Conservation (phyloP, 2,888 invertebrate species). For the Drosophila nigricruria region DNA sequence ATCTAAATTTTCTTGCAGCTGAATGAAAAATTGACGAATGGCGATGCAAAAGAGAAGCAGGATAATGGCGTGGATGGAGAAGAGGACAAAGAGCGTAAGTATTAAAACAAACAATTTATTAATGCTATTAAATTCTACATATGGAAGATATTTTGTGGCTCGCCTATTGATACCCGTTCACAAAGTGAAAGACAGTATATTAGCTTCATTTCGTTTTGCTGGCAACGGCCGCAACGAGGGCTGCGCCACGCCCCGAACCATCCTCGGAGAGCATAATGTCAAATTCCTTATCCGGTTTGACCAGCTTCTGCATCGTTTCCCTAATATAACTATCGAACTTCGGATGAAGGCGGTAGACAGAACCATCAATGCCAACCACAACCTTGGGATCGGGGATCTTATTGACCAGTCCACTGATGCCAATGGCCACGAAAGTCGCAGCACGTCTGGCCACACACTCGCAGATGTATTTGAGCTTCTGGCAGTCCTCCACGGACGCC, state of each 20-base stretch:
- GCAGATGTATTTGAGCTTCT: conserved; percentile 95
- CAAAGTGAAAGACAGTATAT: neutral
- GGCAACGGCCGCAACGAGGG: conserved; percentile 96
- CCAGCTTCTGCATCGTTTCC: conserved; percentile 91
- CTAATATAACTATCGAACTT: conserved; percentile 97
- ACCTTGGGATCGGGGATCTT: conserved; percentile 94
- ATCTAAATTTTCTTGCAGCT: conserved; percentile 34
- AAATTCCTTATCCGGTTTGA: conserved; percentile 91
- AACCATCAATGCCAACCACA: conserved; percentile 98
- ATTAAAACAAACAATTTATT: conserved; percentile 29
- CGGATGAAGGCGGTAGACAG: conserved; percentile 97
- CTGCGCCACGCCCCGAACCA: conserved; percentile 97
- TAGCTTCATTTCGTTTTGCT: conserved; percentile 56
- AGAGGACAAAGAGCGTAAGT: conserved; percentile 59
- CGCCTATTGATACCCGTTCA: neutral
- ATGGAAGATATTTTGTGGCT: conserved; percentile 13
- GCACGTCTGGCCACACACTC: conserved; percentile 95
- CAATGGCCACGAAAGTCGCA: conserved; percentile 95
- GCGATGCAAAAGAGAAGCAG: conserved; percentile 7
- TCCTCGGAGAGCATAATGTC: conserved; percentile 97
- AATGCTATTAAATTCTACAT: conserved; percentile 28
- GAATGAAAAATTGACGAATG: conserved; percentile 25
- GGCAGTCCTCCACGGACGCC: conserved; percentile 94
- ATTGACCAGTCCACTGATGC: conserved; percentile 93
- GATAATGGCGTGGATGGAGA: conserved; percentile 2